Evolutionary conservation across 2,797 vertebrate genomes (phyloP).

Genomic region (Sebastes variabilis): DNA sequence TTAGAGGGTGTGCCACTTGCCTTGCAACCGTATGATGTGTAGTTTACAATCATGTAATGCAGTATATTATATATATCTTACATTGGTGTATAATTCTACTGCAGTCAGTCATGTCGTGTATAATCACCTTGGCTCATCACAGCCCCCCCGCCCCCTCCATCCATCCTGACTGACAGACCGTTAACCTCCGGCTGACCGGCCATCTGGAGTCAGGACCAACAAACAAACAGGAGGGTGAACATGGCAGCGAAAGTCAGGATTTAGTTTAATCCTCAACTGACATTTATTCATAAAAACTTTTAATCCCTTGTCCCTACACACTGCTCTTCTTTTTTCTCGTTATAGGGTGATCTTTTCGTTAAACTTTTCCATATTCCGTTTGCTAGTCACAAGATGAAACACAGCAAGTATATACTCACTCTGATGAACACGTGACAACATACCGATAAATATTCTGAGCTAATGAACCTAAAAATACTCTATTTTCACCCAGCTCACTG

Average conservation of each 20-base stretch:
- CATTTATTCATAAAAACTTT: background rate
- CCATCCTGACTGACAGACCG: background rate
- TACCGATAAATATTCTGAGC: background rate
- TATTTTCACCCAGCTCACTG: background rate
- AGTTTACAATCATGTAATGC: background rate
- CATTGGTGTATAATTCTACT: background rate
- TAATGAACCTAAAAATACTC: background rate
- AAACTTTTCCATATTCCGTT: background rate
- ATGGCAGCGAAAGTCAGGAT: background rate
- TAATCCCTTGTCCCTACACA: background rate
- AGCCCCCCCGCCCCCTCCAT: background rate
- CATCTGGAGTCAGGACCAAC: constrained; percentile 8
- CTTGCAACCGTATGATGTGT: no score
- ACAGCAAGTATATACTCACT: background rate
- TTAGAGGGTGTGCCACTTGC: no score
- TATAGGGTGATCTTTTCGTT: background rate
- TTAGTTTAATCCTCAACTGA: background rate
- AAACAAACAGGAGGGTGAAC: background rate
- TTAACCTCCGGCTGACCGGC: background rate
- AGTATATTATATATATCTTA: background rate
- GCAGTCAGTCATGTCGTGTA: background rate
- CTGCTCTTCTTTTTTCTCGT: background rate
- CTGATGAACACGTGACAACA: background rate
- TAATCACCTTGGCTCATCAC: background rate
- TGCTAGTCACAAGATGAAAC: background rate